These are phyloP conservation scores for Mycetomoellerius zeteki DNA, from an alignment of 1,140 invertebrate species.

Conservation along the genomic window DNA sequence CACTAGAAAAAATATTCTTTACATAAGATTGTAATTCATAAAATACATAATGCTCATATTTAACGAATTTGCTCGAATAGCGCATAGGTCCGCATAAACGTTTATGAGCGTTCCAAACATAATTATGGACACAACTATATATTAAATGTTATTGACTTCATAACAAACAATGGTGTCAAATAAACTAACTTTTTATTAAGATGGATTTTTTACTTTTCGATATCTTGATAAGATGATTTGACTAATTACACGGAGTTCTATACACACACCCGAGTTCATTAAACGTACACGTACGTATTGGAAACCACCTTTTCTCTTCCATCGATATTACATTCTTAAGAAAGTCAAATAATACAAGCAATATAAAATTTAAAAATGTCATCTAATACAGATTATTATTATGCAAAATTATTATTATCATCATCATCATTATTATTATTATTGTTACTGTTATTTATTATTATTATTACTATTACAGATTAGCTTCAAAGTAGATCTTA, in stretches of 20 bases:
- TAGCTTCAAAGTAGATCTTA: neutral
- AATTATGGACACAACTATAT: neutral
- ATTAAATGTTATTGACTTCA: slow-evolving; percentile 66
- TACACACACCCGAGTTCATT: neutral
- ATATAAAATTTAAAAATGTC: slow-evolving; percentile 22
- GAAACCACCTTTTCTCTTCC: neutral
- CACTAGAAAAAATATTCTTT: neutral
- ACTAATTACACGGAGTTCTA: slow-evolving; percentile 18
- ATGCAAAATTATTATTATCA: slow-evolving; percentile 1
- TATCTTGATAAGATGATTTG: neutral
- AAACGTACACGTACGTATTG: neutral
- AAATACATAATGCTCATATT: neutral
- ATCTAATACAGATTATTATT: neutral
- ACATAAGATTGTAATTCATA: slow-evolving; percentile 1
- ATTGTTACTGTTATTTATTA: neutral
- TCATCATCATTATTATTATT: too few species aligned
- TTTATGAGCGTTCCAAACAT: neutral
- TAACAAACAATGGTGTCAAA: slow-evolving; percentile 67
- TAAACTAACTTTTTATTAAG: slow-evolving; percentile 75
- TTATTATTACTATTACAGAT: neutral
- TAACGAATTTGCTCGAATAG: slow-evolving; percentile 2
- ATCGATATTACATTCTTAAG: neutral
- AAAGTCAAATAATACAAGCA: neutral
- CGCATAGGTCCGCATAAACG: neutral
- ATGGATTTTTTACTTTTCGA: slow-evolving; percentile 21